Evolutionary conservation across 2,888 invertebrate genomes (phyloP).

Genomic region (Heliconius aoede): DNA sequence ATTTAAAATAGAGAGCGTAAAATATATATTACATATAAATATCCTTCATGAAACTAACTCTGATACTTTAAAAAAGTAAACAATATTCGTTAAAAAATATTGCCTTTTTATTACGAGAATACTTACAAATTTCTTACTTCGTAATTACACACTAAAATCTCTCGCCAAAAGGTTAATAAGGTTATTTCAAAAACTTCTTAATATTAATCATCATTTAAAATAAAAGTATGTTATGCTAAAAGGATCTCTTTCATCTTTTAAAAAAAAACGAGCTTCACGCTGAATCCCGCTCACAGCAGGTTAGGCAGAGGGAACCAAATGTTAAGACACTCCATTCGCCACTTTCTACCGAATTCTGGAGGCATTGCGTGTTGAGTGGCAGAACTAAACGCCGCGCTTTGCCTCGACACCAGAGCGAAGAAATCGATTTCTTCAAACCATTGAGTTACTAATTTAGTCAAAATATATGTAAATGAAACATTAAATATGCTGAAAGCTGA

Average conservation of each 20-base stretch:
- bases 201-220: constrained; percentile 16
- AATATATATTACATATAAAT: too few species aligned
- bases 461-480: not conserved
- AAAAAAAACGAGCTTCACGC: too few species aligned
- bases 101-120: not conserved
- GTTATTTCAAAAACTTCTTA: constrained; percentile 1
- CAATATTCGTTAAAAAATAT: not conserved
- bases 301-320: too few species aligned
- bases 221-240: not conserved
- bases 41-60: not conserved
- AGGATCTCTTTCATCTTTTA: not conserved
- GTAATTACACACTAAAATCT: not conserved
- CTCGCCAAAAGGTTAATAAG: not conserved
- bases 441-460: not conserved
- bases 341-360: too few species aligned
- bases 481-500: constrained; percentile 7
- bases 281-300: too few species aligned
- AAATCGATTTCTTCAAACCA: too few species aligned
- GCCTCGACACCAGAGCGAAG: too few species aligned
- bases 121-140: not conserved
- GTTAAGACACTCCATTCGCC: too few species aligned
- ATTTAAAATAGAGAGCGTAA: too few species aligned
- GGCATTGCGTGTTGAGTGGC: too few species aligned
- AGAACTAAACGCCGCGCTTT: too few species aligned
- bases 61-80: not conserved